Base-by-base conservation (phyloP, 2,888 invertebrate species). In the Tenthredo scrophulariae region DNA sequence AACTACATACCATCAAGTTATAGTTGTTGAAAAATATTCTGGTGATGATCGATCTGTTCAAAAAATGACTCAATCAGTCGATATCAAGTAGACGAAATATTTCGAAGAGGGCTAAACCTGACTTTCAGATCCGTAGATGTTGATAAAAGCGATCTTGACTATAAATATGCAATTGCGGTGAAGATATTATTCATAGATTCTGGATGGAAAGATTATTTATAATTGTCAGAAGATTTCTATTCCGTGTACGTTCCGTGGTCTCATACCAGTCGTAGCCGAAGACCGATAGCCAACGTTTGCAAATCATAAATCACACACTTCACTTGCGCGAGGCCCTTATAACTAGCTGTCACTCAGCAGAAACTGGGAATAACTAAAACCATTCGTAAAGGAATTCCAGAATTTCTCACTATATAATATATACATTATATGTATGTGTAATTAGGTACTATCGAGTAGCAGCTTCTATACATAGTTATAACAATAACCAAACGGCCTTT, bases 301-400 rank as follows among this genome's bases (percentile, higher is more conserved):
- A 40, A 54, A 33, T 50, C 77, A 54, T 77, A 54, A 77, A 77
- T 74, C 72, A 74, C 10, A 43, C 43, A 74, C 40, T 40, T 22
- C 77, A 54, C 54, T 54, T 67, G 29, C 33, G 29, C 18, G 77
- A 77, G 37, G 43, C 72, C 72, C 72, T 54, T 77, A 40, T 77
- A 50, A 77, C 46, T 77, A 50, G 29, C 33, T 54, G 54, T 77
- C 77, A 77, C 29, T 77, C 29, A 33, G 5, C 46, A 33, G 50
- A 77, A 46, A 26, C 77, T 54, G 50, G 33, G 77, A 77, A 77
- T 74, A 77, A 77, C 46, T 15, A 77, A n/a, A 50, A 50, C 77
- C 33, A 9, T 77, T 77, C 15, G 54, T 6, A 77, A 54, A 18
- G 29, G 2, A 50, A 77, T 40, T 77, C 54, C 77, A 10, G 29